Evolutionary conservation across 35 echinoderm and acorn worm genomes (phyloP), one percentile per base, ranked within the genome.

Genomic region (Apostichopus californicus): DNA sequence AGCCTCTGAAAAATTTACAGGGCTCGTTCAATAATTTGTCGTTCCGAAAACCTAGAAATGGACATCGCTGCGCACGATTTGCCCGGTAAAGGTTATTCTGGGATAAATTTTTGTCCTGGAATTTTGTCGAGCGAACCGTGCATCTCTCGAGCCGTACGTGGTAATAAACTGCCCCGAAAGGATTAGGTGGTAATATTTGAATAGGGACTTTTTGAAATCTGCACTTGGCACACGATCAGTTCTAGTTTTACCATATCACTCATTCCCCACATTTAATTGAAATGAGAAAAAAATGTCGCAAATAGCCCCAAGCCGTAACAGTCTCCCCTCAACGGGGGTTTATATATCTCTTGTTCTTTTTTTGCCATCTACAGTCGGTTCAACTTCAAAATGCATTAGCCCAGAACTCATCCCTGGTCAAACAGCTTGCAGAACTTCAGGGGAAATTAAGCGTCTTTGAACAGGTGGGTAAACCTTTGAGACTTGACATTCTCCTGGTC

Each of bases 381-480:
- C 61, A 89, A 72, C 86, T 89, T 89, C 86, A 89, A 75, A 89
- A 89, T 89, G 86, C 86, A 89, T 89, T 89, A 89, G 68, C 86
- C 24, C 86, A 89, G 86, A 89, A 89, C 86, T 89, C 86, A 72
- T 54, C 86, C 60, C 64, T 89, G 86, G 86, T 89, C 60, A 89
- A 89, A 89, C 86, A 89, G 86, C 86, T 73, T 11, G 86, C 61
- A 52, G 86, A 89, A 68, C 68, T 89, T 54, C 86, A 89, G 86
- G 86, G 86, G 61, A 89, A 89, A 89, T 89, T 89, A 72, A 89
- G 68, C 86, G 34, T 89, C 60, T 75, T 89, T 75, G 86, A 89
- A 89, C 61, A 89, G 86, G 86, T 89, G 68, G 68, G 86, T 68
- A 89, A 72, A 85, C 14, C 55, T 18, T 58, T 22, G 57, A 85